phyloP scores from a whole-genome alignment of 2,888 invertebrate species.

The Gastrophysa polygoni region DNA sequence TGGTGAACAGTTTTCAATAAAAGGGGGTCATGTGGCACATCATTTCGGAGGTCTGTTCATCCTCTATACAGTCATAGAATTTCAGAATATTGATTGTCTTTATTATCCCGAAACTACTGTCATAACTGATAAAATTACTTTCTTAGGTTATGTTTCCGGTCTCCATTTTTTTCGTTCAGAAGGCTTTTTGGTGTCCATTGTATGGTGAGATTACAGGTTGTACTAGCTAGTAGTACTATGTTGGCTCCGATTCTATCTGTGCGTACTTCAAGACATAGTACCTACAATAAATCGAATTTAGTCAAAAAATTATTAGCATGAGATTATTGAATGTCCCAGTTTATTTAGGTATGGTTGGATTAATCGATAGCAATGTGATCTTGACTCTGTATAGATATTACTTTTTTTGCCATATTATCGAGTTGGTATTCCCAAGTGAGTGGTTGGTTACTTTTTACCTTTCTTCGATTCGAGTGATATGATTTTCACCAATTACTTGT shows the following conservation, averaged over 20 bases:
- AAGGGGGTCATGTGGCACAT: too few relatives aligned
- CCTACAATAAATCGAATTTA: constrained; percentile 12
- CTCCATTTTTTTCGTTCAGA: constrained; percentile 15
- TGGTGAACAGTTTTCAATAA: too few relatives aligned
- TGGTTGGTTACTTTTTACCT: constrained; percentile 23
- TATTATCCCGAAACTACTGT: too few relatives aligned
- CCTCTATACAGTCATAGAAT: too few relatives aligned
- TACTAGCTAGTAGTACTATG: constrained; percentile 26
- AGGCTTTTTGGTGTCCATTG: constrained; percentile 29
- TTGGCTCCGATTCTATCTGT: constrained; percentile 26
- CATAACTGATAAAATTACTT: too few relatives aligned
- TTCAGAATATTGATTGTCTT: too few relatives aligned
- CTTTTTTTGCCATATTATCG: constrained; percentile 10
- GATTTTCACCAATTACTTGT: constrained; percentile 30
- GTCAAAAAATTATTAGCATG: constrained; percentile 27
- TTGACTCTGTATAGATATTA: constrained; percentile 29
- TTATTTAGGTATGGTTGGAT: constrained; percentile 14
- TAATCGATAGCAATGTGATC: constrained; percentile 27
- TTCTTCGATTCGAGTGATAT: constrained; percentile 26
- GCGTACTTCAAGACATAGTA: constrained; percentile 24
- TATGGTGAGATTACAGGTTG: constrained; percentile 28
- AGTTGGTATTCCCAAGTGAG: constrained; percentile 16
- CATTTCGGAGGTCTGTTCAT: too few relatives aligned
- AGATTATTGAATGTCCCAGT: constrained; percentile 25
- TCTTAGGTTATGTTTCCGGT: background rate